These are phyloP conservation scores for Chrysotoxum bicinctum DNA, from an alignment of 2,888 invertebrate species.

Conservation along the genomic window DNA sequence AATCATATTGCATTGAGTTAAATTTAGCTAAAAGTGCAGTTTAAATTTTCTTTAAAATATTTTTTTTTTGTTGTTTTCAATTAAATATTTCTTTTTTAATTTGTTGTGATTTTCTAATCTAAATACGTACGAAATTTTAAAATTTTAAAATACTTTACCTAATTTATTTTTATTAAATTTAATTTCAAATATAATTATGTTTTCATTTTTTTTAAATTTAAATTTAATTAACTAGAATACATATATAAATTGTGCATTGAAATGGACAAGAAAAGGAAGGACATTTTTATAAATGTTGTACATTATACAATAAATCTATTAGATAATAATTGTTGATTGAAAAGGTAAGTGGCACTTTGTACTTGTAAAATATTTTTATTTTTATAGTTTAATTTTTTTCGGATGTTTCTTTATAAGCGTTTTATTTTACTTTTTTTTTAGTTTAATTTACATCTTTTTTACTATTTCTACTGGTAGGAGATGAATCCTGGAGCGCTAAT, in stretches of 20 bases:
- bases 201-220: conserved; percentile 2
- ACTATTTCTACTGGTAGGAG: conserved; percentile 44
- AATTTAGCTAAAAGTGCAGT: conserved; percentile 55
- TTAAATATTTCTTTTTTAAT: conserved; percentile 35
- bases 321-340: conserved; percentile 72
- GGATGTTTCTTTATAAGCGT: conserved; percentile 56
- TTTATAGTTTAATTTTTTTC: conserved; percentile 10
- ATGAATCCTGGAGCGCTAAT: conserved; percentile 74
- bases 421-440: not conserved
- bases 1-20: conserved; percentile 50
- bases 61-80: no score
- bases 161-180: conserved; percentile 29
- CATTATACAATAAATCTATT: conserved; percentile 56
- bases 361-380: conserved; percentile 48
- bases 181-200: conserved; percentile 25
- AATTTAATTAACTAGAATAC: conserved; percentile 60
- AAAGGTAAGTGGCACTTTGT: conserved; percentile 74
- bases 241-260: conserved; percentile 67
- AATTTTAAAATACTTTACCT: conserved; percentile 60
- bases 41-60: conserved; percentile 19
- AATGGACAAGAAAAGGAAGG: conserved; percentile 66
- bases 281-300: conserved; percentile 48
- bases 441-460: conserved; percentile 56
- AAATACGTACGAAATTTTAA: conserved; percentile 61
- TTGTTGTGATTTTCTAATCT: conserved; percentile 55